Evolutionary conservation across 1,140 invertebrate species (phyloP).

Genomic region (Nebria ingens): DNA sequence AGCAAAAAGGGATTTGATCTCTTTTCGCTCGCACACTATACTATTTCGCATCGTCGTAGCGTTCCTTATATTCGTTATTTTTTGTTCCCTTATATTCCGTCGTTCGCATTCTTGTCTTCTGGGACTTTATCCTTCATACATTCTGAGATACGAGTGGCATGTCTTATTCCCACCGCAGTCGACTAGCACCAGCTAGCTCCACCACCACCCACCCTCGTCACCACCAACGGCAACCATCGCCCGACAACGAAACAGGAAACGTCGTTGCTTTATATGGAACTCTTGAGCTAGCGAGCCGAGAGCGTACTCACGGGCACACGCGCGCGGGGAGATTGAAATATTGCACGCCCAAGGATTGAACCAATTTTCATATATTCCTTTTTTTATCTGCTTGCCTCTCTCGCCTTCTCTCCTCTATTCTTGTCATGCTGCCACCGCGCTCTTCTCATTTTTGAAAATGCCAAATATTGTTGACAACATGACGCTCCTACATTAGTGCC

Average conservation of each 20-base stretch:
- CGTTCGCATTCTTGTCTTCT: constrained; percentile 30
- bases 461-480: background rate
- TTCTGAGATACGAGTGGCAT: constrained; percentile 23
- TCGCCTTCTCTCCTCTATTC: too few relatives aligned
- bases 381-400: constrained; percentile 15
- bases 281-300: too few relatives aligned
- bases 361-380: constrained; percentile 32
- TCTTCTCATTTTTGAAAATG: background rate
- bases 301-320: background rate
- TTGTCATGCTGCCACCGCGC: too few relatives aligned
- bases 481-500: too few relatives aligned
- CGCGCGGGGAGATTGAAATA: constrained; percentile 29
- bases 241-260: constrained; percentile 29
- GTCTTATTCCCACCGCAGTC: background rate
- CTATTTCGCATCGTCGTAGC: constrained; percentile 23
- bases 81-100: constrained; percentile 26
- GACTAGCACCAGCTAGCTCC: background rate
- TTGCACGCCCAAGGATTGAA: constrained; percentile 32
- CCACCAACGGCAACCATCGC: background rate
- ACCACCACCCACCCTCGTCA: background rate
- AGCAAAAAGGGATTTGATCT: constrained; percentile 25
- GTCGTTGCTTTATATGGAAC: constrained; percentile 25
- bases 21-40: constrained; percentile 26
- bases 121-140: constrained; percentile 32
- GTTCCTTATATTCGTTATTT: constrained; percentile 30